Base-by-base conservation (phyloP, 92 coral and sea anemone species). In the Porites evermanni region DNA sequence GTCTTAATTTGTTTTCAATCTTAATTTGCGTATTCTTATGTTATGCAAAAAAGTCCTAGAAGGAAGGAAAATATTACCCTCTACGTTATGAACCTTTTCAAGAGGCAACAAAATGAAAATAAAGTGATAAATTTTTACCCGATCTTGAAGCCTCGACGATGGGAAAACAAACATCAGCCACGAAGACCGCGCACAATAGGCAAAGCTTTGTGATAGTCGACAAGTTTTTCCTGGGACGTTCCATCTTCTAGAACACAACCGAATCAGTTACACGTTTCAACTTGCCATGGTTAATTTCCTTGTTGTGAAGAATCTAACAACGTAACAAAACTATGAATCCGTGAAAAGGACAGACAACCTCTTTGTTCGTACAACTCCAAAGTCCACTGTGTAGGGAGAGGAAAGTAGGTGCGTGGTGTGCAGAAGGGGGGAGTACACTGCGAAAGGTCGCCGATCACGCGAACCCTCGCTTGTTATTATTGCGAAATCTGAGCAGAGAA, bases 81-180 rank as follows among this genome's bases (percentile, higher is more conserved):
- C 47, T 38, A 3, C 6, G 47, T 38, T 38, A 38, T 38, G 47
- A 38, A 38, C 47, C 47, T 38, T 38, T 38, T 38, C 47, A 64
- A 13, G 52, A 38, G 20, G 18, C 70, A n/a, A 38, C 32, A 2
- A 64, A n/a, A 56, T 24, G 20, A 7, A 53, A 53, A 9, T 53
- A 44, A 53, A n/a, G 0, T 7, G 58, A 13, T 72, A 20, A 68
- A 17, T 2, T 19, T 18, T 50, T 74, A 79, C 84, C 75, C 65
- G 74, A 53, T 79, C 84, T 53, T 7, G 84, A 52, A 14, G 65
- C 84, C 8, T 8, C 64, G 18, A 8, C 53, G 72, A 38, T n/a
- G n/a, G 19, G 12, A 38, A 64, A n/a, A 65, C 72, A 78, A 78
- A 78, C 32, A 14, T 52, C 53, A 67, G 8, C 10, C 61, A 54